A percentile compares a stretch with the other conserved stretches of the same genome.
Evolutionary conservation across 2,888 invertebrate species (phyloP).

Genomic region (Miltochrista miniata): DNA sequence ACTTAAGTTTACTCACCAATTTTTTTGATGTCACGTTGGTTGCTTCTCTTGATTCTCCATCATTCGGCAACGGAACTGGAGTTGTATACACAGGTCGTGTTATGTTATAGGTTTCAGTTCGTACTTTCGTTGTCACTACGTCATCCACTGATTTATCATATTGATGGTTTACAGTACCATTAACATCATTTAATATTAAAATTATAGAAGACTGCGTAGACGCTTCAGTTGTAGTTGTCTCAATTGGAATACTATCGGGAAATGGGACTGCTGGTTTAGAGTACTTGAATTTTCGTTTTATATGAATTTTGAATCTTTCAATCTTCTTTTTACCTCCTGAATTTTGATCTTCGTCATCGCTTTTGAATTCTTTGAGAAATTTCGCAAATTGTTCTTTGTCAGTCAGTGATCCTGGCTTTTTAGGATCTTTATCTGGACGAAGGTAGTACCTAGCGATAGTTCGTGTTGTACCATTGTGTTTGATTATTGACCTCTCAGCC

Average conservation of each 20-base stretch:
- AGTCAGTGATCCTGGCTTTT: too few relatives aligned
- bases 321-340: background rate
- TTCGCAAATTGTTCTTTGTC: background rate
- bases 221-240: background rate
- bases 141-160: background rate
- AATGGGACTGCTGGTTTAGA: background rate
- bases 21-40: background rate
- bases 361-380: background rate
- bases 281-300: slow-evolving; percentile 6
- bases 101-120: background rate
- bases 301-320: slow-evolving; percentile 6
- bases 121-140: background rate
- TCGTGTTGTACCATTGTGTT: slow-evolving; percentile 4
- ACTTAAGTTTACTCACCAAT: background rate
- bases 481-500: background rate
- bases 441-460: slow-evolving; percentile 1
- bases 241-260: background rate
- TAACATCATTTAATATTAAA: background rate
- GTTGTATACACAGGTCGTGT: background rate
- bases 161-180: background rate
- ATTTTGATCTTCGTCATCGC: background rate
- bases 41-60: background rate
- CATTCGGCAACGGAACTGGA: background rate
- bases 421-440: background rate
- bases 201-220: background rate